phyloP scores from a whole-genome alignment of 2,113 vertebrate genomes.

The Falco punctatus region DNA sequence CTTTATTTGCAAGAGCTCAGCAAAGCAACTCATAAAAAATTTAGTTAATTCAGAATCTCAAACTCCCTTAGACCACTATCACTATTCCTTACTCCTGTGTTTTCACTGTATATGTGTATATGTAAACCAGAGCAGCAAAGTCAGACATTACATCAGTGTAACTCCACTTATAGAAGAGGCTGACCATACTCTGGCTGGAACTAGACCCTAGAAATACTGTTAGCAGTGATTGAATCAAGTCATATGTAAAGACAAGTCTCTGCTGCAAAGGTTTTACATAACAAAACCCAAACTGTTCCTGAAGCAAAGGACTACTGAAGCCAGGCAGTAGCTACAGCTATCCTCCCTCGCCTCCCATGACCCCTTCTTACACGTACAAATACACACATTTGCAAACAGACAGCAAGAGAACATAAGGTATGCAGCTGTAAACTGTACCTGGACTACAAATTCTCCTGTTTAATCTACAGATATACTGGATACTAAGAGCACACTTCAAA shows the following conservation, averaged over 20 bases:
- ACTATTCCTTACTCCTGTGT: neutral
- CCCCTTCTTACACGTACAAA: neutral
- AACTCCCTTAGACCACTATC: neutral
- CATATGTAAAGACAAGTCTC: neutral
- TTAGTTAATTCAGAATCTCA: neutral
- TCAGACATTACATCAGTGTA: accelerated
- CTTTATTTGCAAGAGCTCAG: neutral
- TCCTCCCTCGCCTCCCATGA: no score
- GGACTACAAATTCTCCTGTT: neutral
- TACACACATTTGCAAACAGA: accelerated
- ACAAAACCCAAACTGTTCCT: neutral
- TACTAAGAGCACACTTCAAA: neutral
- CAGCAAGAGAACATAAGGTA: neutral
- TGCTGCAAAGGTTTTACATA: neutral
- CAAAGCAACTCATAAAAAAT: neutral
- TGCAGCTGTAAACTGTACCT: neutral
- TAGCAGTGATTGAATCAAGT: neutral
- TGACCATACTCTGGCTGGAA: neutral
- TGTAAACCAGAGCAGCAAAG: neutral
- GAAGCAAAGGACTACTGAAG: neutral
- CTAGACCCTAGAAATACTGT: neutral
- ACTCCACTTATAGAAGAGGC: neutral
- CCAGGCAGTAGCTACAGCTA: neutral
- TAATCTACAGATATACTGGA: neutral
- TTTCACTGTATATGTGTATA: neutral